Percentiles rank a stretch among this genome's conserved stretches.
phyloP scores from a whole-genome alignment of 2,797 vertebrate genomes.

The Sebastolobus alascanus region DNA sequence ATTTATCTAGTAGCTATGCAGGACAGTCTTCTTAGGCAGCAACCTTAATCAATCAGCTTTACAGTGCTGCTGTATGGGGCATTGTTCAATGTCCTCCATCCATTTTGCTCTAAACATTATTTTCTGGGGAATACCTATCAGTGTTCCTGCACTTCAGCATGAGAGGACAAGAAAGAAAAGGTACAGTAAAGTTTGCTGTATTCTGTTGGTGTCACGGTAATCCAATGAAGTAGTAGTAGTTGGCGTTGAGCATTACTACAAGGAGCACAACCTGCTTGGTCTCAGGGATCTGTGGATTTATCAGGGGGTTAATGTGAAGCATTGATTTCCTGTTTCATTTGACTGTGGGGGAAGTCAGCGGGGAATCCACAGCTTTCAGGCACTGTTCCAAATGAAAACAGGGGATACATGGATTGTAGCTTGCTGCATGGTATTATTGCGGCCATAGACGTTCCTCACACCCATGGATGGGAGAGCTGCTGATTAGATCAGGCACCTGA shows the following conservation, averaged over 20 bases:
- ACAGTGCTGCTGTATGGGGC: constrained; percentile 11
- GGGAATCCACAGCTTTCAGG: constrained; percentile 50
- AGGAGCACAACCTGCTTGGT: constrained; percentile 45
- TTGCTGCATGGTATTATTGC: constrained; percentile 12
- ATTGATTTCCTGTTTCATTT: constrained; percentile 76
- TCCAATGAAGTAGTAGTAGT: constrained; percentile 42
- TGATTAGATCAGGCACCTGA: constrained; percentile 47
- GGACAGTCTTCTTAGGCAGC: constrained; percentile 43
- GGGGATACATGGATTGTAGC: constrained; percentile 11
- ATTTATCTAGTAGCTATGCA: constrained; percentile 24
- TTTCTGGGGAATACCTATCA: constrained; percentile 23
- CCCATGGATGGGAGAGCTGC: not conserved
- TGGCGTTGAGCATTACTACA: constrained; percentile 6
- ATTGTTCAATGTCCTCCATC: constrained; percentile 37
- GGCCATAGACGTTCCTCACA: constrained; percentile 8
- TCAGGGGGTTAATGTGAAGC: constrained; percentile 61
- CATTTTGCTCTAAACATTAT: constrained; percentile 15
- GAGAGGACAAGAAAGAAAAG: constrained; percentile 3
- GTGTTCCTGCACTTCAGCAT: constrained; percentile 10
- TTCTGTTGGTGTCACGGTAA: constrained; percentile 21
- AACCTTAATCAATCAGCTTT: constrained; percentile 61
- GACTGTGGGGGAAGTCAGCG: constrained; percentile 48
- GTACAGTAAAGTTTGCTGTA: constrained; percentile 20
- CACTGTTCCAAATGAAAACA: constrained; percentile 43
- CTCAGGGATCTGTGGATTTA: constrained; percentile 41